Percentiles rank a stretch among this genome's conserved stretches.
These are phyloP conservation scores for Neodiprion lecontei DNA, from an alignment of 1,140 invertebrate species.

Conservation along the genomic window DNA sequence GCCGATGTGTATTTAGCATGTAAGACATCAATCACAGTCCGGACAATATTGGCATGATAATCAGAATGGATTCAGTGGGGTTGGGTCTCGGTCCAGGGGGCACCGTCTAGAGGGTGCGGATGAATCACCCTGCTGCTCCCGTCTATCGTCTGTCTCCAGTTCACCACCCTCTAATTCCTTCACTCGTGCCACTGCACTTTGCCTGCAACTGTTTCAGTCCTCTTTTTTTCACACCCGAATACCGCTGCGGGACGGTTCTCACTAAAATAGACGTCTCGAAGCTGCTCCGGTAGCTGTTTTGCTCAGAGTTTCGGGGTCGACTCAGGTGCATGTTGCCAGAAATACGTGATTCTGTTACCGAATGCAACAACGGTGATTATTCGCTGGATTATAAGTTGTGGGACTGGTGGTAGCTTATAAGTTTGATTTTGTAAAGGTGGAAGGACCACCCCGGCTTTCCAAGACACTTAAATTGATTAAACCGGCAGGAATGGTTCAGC, in stretches of 20 bases:
- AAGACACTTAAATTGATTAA: slow-evolving; percentile 2
- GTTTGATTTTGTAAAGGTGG: neutral
- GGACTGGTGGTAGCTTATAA: too few relatives aligned
- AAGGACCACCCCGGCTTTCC: neutral
- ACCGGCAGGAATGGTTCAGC: neutral
- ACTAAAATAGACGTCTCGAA: too few relatives aligned
- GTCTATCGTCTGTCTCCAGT: neutral
- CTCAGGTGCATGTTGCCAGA: too few relatives aligned
- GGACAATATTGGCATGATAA: slow-evolving; percentile 50
- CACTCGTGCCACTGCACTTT: neutral
- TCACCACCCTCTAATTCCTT: neutral
- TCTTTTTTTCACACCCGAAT: neutral
- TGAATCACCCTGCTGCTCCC: neutral
- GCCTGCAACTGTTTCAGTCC: neutral
- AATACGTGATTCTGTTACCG: too few relatives aligned
- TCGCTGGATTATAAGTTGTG: too few relatives aligned
- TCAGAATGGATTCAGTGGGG: slow-evolving; percentile 43
- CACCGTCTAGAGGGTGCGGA: neutral
- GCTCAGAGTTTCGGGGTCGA: too few relatives aligned
- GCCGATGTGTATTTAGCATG: neutral
- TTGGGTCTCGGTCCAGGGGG: neutral
- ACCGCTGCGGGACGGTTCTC: neutral
- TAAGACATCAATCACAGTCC: slow-evolving; percentile 24
- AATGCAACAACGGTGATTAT: too few relatives aligned
- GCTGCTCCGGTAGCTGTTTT: too few relatives aligned